A percentile compares a stretch with the other conserved stretches of the same genome.
Conservation (phyloP, 2,113 vertebrate genomes). For the rabbit (Oryctolagus cuniculus) region mOryCun1.1 NC_091441.1:40873501-40874000, state of each 20-base stretch:
- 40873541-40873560: not conserved
- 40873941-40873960: too few species aligned
- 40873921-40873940: too few species aligned
- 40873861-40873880: not conserved
- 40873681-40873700: constrained; percentile 8
- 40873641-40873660: not conserved
- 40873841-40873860: not conserved
- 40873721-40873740: constrained; percentile 20
- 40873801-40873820: not conserved
- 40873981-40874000: too few species aligned
- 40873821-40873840: constrained; percentile 19
- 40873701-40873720: not conserved
- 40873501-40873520: not conserved
- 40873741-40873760: constrained; percentile 2
- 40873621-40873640: not conserved
- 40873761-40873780: not conserved
- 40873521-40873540: not conserved
- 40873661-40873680: not conserved
- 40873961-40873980: too few species aligned
- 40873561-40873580: constrained; percentile 2
- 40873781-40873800: not conserved
- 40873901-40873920: too few species aligned
- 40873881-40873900: too few species aligned
- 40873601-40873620: not conserved
- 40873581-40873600: not conserved